phyloP scores from a whole-genome alignment of 1,140 invertebrate species.

The Andricus grossulariae region DNA sequence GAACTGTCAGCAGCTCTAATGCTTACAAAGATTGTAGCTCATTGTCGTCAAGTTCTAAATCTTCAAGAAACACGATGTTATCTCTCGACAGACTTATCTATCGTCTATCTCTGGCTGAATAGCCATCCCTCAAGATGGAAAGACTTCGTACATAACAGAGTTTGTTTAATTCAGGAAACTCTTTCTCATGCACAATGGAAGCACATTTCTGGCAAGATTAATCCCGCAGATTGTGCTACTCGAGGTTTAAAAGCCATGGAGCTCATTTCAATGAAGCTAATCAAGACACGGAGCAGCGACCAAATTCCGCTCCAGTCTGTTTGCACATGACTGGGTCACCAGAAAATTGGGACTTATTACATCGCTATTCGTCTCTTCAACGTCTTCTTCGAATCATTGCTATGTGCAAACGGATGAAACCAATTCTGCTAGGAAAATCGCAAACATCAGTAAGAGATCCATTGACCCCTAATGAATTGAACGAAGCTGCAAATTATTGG shows the following conservation, averaged over 20 bases:
- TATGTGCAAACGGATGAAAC: not conserved
- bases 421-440: not conserved
- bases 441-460: not conserved
- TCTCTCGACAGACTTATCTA: conserved; percentile 41
- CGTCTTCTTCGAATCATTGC: not conserved
- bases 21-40: conserved; percentile 40
- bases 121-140: conserved; percentile 52
- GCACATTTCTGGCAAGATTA: conserved; percentile 51
- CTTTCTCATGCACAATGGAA: conserved; percentile 34
- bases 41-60: conserved; percentile 4
- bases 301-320: not conserved
- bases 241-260: conserved; percentile 49
- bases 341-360: not conserved
- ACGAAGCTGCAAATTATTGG: not conserved
- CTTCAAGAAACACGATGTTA: not conserved
- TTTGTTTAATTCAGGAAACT: conserved; percentile 51
- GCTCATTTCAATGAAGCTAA: not conserved
- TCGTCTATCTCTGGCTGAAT: conserved; percentile 54
- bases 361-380: not conserved
- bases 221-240: conserved; percentile 58
- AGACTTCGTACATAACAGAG: conserved; percentile 58
- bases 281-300: not conserved
- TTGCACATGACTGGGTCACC: not conserved
- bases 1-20: not conserved
- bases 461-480: not conserved